Base-by-base conservation (phyloP, 2,888 invertebrate genomes). In the Drosophila tripunctata region DNA sequence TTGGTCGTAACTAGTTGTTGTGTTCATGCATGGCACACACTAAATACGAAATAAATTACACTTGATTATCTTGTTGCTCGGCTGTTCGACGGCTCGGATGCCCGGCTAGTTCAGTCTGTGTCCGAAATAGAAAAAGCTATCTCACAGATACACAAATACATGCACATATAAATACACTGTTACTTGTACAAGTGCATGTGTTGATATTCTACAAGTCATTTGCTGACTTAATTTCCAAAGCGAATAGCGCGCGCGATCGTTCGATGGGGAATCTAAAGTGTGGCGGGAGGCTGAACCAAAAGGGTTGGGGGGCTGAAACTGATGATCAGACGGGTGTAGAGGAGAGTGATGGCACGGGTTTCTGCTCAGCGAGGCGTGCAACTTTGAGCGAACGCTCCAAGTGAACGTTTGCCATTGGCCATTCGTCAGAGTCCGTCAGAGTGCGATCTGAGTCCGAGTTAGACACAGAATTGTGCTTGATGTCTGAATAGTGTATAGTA, bases 1-100 rank as follows among this genome's bases (percentile, higher is more conserved):
- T 77, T 55, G 51, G 54, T 69, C 65, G 57, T 38, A 50, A 51
- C 57, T 61, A 55, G 48, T 71, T 70, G 47, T 70, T 70, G 56
- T 58, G 55, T 58, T 85, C 83, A 85, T 85, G 86, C 83, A 84
- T 84, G 64, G 72, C 80, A 83, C 65, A 71, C 72, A 78, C 74
- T 68, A 86, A 88, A 89, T 89, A 86, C 84, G 81, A 89, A 89
- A 89, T 89, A 89, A 89, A 88, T 89, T 89, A 87, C 85, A 88
- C 85, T 89, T 89, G 89, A 89, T 89, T 89, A 84, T 87, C 87
- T 88, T 80, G 80, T 87, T 84, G 75, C 69, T 72, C 69, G 73
- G 38, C 63, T 70, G 64, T 54, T 61, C 47, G 30, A n/a, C 30
- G 68, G 71, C 67, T 68, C 47, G 31, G 22, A 27, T 70, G 72